Base-by-base conservation (phyloP, 2,888 invertebrate genomes). In the Lasioglossum morio region DNA sequence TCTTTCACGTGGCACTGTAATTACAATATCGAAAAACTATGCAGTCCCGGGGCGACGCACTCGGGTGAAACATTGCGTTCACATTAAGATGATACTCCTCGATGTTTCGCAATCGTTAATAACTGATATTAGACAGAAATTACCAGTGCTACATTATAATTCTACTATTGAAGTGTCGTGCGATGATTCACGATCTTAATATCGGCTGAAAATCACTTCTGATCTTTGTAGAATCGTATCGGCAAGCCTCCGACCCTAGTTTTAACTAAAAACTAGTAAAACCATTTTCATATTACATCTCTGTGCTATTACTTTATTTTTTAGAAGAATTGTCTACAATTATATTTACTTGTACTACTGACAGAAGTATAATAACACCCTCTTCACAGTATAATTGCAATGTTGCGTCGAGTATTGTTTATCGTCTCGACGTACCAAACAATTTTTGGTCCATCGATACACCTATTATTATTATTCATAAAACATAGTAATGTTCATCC, bases 291-390 rank as follows among this genome's bases (percentile, higher is more conserved):
- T 57, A 57, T n/a, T n/a, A 10, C 8, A 4, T 57, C 57, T n/a
- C n/a, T n/a, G 4, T n/a, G 57, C n/a, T 57, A n/a, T 57, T n/a
- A n/a, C 10, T 53, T 23, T n/a, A n/a, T n/a, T n/a, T 23, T 53
- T n/a, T 10, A 3, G 53, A 53, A 23, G 53, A 53, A 53, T 53
- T n/a, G 82, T 81, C 82, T 53, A 72, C 79, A 70, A 77, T 77
- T 14, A 74, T 53, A 77, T 82, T 77, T 82, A 37, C 48, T 69
- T 60, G 34, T 74, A 85, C 82, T 82, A 87, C 85, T 85, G 85
- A n/a, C 27, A 23, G 40, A 16, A 63, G 57, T 40, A 30, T 27
- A 43, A 43, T 43, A 14, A 2, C 0, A 27, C 12, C 12, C 8
- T 40, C 8, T 23, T 27, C 19, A 4, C 4, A 16, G 16, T 8